A percentile compares a stretch with the other conserved stretches of the same genome.
Evolutionary conservation across 2,888 invertebrate genomes (phyloP).

Genomic region (Hyposoter didymator): DNA sequence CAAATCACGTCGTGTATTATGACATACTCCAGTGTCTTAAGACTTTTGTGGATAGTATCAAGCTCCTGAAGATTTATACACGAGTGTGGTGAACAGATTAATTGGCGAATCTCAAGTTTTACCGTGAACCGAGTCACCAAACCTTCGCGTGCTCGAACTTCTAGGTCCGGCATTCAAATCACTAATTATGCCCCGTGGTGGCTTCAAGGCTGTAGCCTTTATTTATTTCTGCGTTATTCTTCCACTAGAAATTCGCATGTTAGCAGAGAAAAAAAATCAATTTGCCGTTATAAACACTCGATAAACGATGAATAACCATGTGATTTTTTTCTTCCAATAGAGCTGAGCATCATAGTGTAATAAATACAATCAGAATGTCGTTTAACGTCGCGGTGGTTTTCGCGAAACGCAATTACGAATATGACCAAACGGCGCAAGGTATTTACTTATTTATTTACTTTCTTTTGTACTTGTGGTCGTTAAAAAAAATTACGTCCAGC

Average conservation of each 20-base stretch:
- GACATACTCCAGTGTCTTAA: background rate
- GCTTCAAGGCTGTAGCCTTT: background rate
- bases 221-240: background rate
- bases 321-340: background rate
- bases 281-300: background rate
- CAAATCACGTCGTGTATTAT: background rate
- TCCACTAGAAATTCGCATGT: background rate
- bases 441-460: background rate
- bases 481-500: background rate
- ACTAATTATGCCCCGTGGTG: conserved; percentile 30
- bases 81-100: background rate
- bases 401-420: background rate
- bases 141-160: conserved; percentile 3
- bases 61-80: background rate
- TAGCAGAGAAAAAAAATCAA: background rate
- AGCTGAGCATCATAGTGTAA: background rate
- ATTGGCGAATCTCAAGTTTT: background rate
- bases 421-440: background rate
- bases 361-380: background rate
- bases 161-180: conserved; percentile 59
- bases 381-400: background rate
- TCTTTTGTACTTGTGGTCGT: background rate
- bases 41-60: background rate
- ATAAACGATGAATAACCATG: background rate
- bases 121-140: background rate